Evolutionary conservation across 2,113 vertebrate genomes (phyloP).

Genomic region (Centropus bengalensis): DNA sequence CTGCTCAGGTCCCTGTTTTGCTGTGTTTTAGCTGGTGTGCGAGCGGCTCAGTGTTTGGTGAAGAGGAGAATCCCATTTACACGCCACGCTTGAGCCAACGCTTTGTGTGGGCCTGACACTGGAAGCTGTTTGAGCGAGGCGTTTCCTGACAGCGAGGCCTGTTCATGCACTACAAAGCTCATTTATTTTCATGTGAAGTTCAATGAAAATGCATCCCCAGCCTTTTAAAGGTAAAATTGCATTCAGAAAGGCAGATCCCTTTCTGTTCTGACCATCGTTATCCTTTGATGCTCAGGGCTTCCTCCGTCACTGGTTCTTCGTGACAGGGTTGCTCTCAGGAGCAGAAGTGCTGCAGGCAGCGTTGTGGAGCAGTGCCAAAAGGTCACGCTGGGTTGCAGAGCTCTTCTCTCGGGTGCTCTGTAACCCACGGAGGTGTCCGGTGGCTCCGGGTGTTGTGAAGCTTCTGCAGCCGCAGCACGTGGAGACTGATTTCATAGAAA

Average conservation of each 20-base stretch:
- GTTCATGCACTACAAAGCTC: not conserved
- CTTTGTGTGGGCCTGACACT: accelerated
- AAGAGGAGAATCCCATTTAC: not conserved
- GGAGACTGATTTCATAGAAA: not conserved
- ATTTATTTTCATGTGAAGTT: not conserved
- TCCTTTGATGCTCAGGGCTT: accelerated
- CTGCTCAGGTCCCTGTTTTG: not conserved
- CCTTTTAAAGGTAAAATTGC: not conserved
- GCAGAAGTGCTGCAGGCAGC: not conserved
- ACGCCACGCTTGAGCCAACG: too few species aligned
- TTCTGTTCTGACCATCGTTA: not conserved
- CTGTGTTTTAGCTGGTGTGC: not conserved
- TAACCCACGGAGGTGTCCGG: not conserved
- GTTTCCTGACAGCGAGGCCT: not conserved
- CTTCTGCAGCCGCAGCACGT: not conserved
- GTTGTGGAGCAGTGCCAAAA: not conserved
- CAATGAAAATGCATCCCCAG: not conserved
- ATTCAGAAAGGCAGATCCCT: not conserved
- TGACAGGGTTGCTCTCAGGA: not conserved
- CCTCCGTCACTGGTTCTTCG: not conserved
- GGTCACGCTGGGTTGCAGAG: not conserved
- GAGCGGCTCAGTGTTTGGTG: accelerated
- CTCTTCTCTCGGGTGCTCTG: not conserved
- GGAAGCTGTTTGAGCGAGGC: not conserved
- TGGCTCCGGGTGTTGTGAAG: not conserved